Base-by-base conservation (phyloP, 2,113 vertebrate species). In the Ceyx cyanopectus region DNA sequence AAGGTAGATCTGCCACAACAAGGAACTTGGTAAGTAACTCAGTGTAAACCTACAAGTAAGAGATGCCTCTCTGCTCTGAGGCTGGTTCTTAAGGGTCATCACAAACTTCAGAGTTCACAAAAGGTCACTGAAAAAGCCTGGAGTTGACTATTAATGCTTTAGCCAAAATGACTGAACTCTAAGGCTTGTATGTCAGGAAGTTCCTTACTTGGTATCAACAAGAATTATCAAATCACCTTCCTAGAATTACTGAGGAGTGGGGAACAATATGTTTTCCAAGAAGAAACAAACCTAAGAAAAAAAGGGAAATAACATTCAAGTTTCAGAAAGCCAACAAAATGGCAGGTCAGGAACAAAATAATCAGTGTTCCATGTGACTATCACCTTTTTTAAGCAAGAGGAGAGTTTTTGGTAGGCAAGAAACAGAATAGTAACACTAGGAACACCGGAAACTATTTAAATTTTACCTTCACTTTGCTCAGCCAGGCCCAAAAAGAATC, bases 1-100 rank as follows among this genome's bases (percentile, higher is more conserved):
- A 99, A 99, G 0, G 98, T 98, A 53, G 98, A 99, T 93, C 98
- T 99, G 91, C 41, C 93, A 82, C 67, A 96, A 93, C 1, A 92
- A 92, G 50, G 94, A 83, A 92, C 24, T 70, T 77, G 26, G 76
- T 4, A 34, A 4, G 2, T 10, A 65, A 32, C 26, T 80, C 18
- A 69, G 13, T 40, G 23, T 21, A 74, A 80, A 37, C 9, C 20
- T 45, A 60, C 17, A 62, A 46, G 37, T 1, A 41, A 41, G 32
- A 82, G 46, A 29, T 34, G 21, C 9, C 62, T 10, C 2, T 37
- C 61, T 77, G 67, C 50, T 6, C 17, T 20, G 27, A 85, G 30
- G 69, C 22, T 23, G 21, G 32, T 51, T 82, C 46, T 45, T 43
- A 46, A 60, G 13, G 56, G 12, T 30, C 60, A 78, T 16, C 16